Percentiles rank a stretch among this genome's conserved stretches.
Evolutionary conservation across 2,113 vertebrate genomes (phyloP).

Genomic region (Malurus melanocephalus): DNA sequence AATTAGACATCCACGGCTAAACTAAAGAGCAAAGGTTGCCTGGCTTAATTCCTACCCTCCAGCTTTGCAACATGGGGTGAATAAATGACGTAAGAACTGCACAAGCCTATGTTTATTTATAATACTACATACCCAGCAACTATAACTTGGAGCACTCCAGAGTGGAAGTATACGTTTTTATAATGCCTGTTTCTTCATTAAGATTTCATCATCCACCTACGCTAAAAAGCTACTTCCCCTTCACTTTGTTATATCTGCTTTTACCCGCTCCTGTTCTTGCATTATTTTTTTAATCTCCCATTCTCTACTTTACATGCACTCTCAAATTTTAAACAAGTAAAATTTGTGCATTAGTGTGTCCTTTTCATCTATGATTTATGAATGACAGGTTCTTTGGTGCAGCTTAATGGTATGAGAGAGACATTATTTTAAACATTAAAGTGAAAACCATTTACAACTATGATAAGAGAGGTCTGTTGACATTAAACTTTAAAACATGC

Average conservation of each 20-base stretch:
- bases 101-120: constrained; percentile 77
- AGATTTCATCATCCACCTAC: constrained; percentile 89
- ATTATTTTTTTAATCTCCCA: constrained; percentile 90
- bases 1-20: constrained; percentile 14
- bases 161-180: constrained; percentile 73
- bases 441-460: constrained; percentile 97
- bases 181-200: constrained; percentile 98
- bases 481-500: constrained; percentile 91
- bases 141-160: constrained; percentile 62
- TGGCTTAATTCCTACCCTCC: constrained; percentile 10
- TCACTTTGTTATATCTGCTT: constrained; percentile 73
- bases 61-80: constrained; percentile 51
- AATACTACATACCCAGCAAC: constrained; percentile 68
- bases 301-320: constrained; percentile 87
- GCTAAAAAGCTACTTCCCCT: constrained; percentile 82
- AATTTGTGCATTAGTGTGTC: constrained; percentile 90
- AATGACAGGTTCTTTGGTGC: constrained; percentile 81
- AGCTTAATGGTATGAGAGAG: constrained; percentile 92
- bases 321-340: constrained; percentile 85
- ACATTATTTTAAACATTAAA: constrained; percentile 99
- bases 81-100: constrained; percentile 57
- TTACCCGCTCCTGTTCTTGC: constrained; percentile 79
- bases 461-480: constrained; percentile 91
- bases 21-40: constrained; percentile 20
- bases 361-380: constrained; percentile 94